Conservation (phyloP, 1,140 invertebrate species). For the Contarinia nasturtii region DNA sequence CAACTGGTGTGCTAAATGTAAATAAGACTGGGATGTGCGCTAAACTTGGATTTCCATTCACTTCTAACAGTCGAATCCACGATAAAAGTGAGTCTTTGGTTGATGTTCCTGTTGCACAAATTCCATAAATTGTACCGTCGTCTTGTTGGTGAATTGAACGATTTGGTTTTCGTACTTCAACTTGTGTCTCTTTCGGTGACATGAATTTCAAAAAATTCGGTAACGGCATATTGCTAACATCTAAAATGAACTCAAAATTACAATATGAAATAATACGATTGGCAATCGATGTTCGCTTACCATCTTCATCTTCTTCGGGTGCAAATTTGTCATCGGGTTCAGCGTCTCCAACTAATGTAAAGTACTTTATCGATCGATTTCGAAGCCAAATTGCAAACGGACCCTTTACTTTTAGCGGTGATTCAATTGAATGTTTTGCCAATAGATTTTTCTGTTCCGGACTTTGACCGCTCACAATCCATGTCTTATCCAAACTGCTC, state of each 20-base stretch:
- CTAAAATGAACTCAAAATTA: conserved; percentile 24
- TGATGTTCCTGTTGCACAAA: conserved; percentile 76
- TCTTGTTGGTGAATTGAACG: conserved; percentile 77
- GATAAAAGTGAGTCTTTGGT: conserved; percentile 75
- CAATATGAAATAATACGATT: not conserved
- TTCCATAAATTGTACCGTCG: conserved; percentile 72
- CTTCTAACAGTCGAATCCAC: conserved; percentile 78
- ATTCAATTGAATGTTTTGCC: conserved; percentile 39
- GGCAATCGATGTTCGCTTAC: conserved; percentile 24
- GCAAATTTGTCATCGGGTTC: conserved; percentile 13
- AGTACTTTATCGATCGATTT: conserved; percentile 61
- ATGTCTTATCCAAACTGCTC: conserved; percentile 73
- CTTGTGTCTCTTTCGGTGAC: conserved; percentile 18
- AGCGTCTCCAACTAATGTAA: conserved; percentile 55
- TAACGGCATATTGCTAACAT: conserved; percentile 43
- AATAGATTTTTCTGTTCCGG: conserved; percentile 55
- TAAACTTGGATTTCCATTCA: conserved; percentile 51
- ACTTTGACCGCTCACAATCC: conserved; percentile 84
- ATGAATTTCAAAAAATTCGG: conserved; percentile 25
- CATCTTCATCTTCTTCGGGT: conserved; percentile 34
- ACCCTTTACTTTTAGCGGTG: conserved; percentile 73
- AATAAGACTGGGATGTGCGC: conserved; percentile 63
- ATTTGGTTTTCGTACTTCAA: conserved; percentile 17
- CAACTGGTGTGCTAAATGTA: conserved; percentile 27
- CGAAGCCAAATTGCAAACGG: conserved; percentile 65